Evolutionary conservation across 1,140 invertebrate species (phyloP), one percentile per base, ranked within the genome.

Genomic region (Agrypnia vestita): DNA sequence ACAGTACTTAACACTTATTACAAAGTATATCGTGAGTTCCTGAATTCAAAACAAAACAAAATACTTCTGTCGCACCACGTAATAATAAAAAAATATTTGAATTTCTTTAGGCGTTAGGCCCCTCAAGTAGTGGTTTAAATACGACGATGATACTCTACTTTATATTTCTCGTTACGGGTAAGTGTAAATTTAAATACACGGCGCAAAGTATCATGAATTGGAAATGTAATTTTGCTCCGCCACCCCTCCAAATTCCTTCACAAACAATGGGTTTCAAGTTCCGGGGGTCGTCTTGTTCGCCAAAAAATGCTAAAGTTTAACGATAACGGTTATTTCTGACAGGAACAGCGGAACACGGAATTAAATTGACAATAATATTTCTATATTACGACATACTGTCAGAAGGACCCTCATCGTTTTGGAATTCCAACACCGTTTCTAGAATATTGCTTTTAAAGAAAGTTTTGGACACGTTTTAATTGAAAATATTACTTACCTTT

Each of bases 161-260:
- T 71, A 51, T 49, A 49, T 64, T 59, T 55, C 43, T 49, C 67
- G 11, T 71, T n/a, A n/a, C 51, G 49, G 19, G 67, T 25, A 71
- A 71, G n/a, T 53, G 47, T 17, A 71, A 69, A 71, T 71, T 71
- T 71, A 71, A 71, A 71, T 51, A 71, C 46, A 19, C 67, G 51
- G 17, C n/a, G n/a, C 46, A 69, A 61, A 55, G 53, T 79, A 79
- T 79, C 80, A 83, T 83, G 82, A 83, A 83, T 83, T 83, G 82
- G 82, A 83, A 83, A 83, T 83, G 82, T 83, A 83, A 83, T 83
- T 83, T 83, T 83, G 76, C 71, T 59, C 73, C 67, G 69, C 71
- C 82, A 76, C 49, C 76, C 56, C 59, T 35, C 25, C 69, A 80
- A 83, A 83, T 82, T 82, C 71, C 78, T 69, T 77, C 79, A 62